A percentile compares a stretch with the other conserved stretches of the same genome.
Conservation (phyloP, 35 echinoderm and acorn worm species). For the Heliocidaris tuberculata region DNA sequence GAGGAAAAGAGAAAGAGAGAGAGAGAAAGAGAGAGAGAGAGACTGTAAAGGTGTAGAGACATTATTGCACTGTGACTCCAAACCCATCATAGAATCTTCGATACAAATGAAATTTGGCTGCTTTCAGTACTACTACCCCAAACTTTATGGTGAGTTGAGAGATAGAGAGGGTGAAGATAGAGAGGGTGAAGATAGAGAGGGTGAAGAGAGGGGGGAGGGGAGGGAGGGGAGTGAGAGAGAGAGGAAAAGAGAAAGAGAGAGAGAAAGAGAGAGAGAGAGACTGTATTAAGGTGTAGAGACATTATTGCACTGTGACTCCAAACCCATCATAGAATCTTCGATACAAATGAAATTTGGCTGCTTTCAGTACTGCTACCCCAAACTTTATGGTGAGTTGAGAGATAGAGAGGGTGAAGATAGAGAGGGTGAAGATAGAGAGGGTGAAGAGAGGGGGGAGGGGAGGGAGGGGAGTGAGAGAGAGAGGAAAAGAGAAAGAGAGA, state of each 20-base stretch:
- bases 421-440: no score
- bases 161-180: neutral
- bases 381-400: conserved; percentile 68
- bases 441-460: no score
- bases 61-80: conserved; percentile 83
- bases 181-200: no score
- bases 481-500: neutral
- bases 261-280: no score
- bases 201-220: no score
- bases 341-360: conserved; percentile 88
- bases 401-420: neutral
- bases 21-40: no score
- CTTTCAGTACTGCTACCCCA: conserved; percentile 88
- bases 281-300: conserved; percentile 69
- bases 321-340: conserved; percentile 94
- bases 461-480: no score
- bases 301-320: conserved; percentile 83
- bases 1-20: no score
- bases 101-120: conserved; percentile 88
- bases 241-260: no score
- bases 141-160: conserved; percentile 68
- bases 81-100: conserved; percentile 94
- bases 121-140: conserved; percentile 89
- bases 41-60: conserved; percentile 81
- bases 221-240: no score